Base-by-base conservation (phyloP, 2,888 invertebrate species). In the Ommatoiulus sabulosus region DNA sequence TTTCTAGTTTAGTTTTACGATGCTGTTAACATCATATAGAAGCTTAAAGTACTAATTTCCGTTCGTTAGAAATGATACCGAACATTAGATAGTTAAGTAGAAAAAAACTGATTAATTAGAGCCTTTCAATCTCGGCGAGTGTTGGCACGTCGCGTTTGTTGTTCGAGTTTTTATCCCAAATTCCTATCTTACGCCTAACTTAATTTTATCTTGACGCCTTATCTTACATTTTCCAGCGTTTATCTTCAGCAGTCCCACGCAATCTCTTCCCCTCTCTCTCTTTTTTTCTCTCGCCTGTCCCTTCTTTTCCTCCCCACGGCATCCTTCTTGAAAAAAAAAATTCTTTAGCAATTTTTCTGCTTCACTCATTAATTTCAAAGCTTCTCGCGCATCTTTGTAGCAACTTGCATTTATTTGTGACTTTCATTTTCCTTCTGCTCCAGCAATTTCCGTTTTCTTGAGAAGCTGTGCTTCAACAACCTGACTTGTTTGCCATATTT, bases 351-450 rank as follows among this genome's bases (percentile, higher is more conserved):
- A 72, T 72, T 72, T 72, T 72, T 72, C 72, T 72, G 72, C 72
- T 72, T 72, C 72, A 72, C 72, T 72, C 72, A 72, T 72, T 72
- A 72, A 72, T 72, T 72, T 72, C 72, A 72, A 72, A 72, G 72
- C 72, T 72, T 72, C 72, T 72, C 72, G 72, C 72, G 72, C 72
- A 72, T 72, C 72, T 72, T 72, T 72, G 72, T 72, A 72, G 72
- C 72, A 24, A 72, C 72, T 72, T 72, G 72, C 72, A 72, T 72
- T 72, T 72, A 72, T 72, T 72, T 72, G 72, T 72, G 72, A 72
- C 72, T 72, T 72, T 72, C 72, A 72, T 72, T 72, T 72, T 72
- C 72, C 72, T 72, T 72, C 72, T 72, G 72, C 72, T 72, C 24
- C 72, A 72, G 72, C 72, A 72, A 72, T 72, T 72, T 72, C 72